Evolutionary conservation across 2,888 invertebrate species (phyloP).

Genomic region (Eilema griseolum): DNA sequence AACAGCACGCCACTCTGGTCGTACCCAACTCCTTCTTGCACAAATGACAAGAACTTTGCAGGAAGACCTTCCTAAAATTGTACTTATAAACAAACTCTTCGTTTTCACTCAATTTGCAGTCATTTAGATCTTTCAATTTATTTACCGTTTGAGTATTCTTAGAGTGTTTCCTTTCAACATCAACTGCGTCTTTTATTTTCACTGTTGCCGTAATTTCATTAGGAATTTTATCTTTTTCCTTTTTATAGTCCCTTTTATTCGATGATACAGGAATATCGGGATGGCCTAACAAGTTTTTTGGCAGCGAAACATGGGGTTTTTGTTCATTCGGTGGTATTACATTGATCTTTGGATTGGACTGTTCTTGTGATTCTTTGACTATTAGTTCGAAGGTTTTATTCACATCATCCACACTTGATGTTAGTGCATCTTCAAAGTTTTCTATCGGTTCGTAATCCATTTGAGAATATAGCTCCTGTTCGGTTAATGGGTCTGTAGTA

Average conservation of each 20-base stretch:
- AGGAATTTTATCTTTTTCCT: conserved; percentile 81
- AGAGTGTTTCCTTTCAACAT: conserved; percentile 65
- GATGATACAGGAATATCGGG: conserved; percentile 85
- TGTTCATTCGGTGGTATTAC: conserved; percentile 71
- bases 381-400: conserved; percentile 81
- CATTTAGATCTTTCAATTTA: conserved; percentile 61
- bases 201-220: conserved; percentile 76
- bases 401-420: conserved; percentile 77
- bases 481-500: conserved; percentile 21
- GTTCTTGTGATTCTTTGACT: conserved; percentile 63
- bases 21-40: conserved; percentile 76
- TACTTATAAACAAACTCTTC: conserved; percentile 89
- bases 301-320: conserved; percentile 70
- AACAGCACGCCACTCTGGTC: conserved; percentile 70
- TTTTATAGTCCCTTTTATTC: conserved; percentile 84
- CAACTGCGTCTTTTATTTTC: conserved; percentile 76
- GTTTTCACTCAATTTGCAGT: conserved; percentile 79
- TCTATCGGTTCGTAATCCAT: conserved; percentile 74
- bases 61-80: conserved; percentile 88
- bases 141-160: conserved; percentile 73
- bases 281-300: conserved; percentile 87
- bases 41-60: conserved; percentile 86
- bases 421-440: conserved; percentile 80
- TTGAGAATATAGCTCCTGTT: conserved; percentile 39
- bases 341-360: conserved; percentile 71